Base-by-base conservation (phyloP, 2,797 vertebrate genomes). In the Ctenopoma multispine region DNA sequence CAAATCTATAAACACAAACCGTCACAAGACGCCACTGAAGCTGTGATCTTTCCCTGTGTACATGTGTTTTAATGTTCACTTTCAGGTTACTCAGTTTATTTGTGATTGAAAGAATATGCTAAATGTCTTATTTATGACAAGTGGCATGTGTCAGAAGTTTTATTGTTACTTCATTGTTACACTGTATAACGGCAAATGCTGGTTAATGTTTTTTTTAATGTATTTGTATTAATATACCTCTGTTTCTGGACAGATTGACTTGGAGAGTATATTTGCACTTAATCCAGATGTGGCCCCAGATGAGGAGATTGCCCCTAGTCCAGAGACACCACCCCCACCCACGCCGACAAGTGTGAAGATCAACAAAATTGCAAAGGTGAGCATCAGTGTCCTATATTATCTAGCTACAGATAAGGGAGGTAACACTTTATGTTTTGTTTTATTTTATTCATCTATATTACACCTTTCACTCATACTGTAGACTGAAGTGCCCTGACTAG, bases 201-300 rank as follows among this genome's bases (percentile, higher is more conserved):
- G 40, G 34, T 36, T 41, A 5, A 15, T 12, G 34, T 36, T 9
- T 12, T 9, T 12, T 0, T 2, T 9, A 36, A 4, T 9, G 11
- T 36, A 27, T 49, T 67, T 5, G 1, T 36, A 36, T 51, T 40
- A 56, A 78, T 63, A 21, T 18, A 50, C 4, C 11, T 72, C 6
- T 79, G 8, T 56, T 73, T 81, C 53, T 55, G 36, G 44, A 81
- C 88, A 98, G 97, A 98, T 99, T 90, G 97, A 98, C 77, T 92
- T 98, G 92, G 97, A 99, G 84, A 97, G 96, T 91, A 96, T 98
- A 94, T 99, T 98, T 95, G 94, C 96, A 87, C 96, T 98, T 90
- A 99, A 99, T 86, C 95, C 96, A 73, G 96, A 98, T 84, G 94
- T 99, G 89, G 95, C 93, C 75, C 95, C 95, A 69, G 97, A 98